Evolutionary conservation across 2,797 vertebrate genomes (phyloP), one percentile per base, ranked within the genome.

Genomic region (Vespertilio murinus): DNA sequence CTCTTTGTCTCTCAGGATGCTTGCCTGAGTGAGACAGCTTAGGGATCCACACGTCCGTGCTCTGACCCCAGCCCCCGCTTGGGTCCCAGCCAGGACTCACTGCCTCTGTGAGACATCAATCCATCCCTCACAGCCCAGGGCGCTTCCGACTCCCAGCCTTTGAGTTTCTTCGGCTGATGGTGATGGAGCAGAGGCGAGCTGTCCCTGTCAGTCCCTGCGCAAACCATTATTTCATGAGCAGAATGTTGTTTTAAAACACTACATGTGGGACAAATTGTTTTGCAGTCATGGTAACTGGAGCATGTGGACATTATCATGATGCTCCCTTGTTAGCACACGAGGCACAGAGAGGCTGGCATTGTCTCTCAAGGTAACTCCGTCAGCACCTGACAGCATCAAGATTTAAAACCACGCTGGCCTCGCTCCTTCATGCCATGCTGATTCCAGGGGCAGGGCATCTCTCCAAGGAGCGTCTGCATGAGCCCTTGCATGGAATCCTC

Each of bases 81-180:
- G 20, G 11, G 42, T 22, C 35, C 30, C 28, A 3, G 40, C 47
- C 6, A 6, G 94, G 23, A 49, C 17, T 2, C 0, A 52, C 2
- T 1, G 17, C 6, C 2, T 40, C 49, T 8, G 1, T 6, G 49
- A 16, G 52, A 12, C 16, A 5, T 8, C 25, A 16, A 0, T 8
- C 67, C 23, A 25, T 54, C 35, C 35, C 47, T 83, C 22, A 25
- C 20, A 17, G 4, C 59, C 22, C 0, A 64, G 59, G 18, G 30
- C 10, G 18, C 47, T 42, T 77, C 38, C 20, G 56, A 0, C 42
- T 56, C 38, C 22, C 17, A 10, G 25, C 3, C 65, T 88, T 69
- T 5, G 11, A 8, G 20, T 45, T 20, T 42, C 20, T 61, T 79
- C 3, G 2, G 14, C 3, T 49, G 25, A 47, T n/a, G 42, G 28